These are phyloP conservation scores for Bagarius yarrelli DNA, from an alignment of 2,113 vertebrate species.

Conservation along the genomic window DNA sequence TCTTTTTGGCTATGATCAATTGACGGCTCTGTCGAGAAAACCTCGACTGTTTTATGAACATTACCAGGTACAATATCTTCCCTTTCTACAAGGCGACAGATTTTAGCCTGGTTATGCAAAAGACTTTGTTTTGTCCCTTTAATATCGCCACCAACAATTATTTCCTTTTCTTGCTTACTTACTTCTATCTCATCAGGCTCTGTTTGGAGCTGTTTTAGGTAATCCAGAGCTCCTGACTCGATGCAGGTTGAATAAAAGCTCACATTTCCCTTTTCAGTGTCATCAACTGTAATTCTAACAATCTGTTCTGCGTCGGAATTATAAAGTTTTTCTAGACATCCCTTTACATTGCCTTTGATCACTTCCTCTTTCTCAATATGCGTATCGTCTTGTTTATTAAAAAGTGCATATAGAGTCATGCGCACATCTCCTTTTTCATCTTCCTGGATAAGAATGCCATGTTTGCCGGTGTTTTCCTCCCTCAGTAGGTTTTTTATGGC, in stretches of 20 bases:
- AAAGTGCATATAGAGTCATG: constrained; percentile 89
- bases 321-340: constrained; percentile 74
- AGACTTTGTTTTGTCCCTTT: constrained; percentile 79
- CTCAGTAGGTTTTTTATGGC: constrained; percentile 80
- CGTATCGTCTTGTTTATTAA: constrained; percentile 74
- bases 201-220: constrained; percentile 79
- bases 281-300: constrained; percentile 74
- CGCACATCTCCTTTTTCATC: constrained; percentile 87
- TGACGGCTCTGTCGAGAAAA: constrained; percentile 79
- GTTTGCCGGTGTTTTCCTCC: constrained; percentile 69
- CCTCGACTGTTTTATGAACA: constrained; percentile 77
- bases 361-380: constrained; percentile 74
- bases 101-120: constrained; percentile 66
- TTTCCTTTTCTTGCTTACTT: constrained; percentile 66
- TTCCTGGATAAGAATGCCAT: constrained; percentile 88
- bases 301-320: constrained; percentile 66
- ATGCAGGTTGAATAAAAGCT: constrained; percentile 90
- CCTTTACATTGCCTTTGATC: constrained; percentile 78
- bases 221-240: constrained; percentile 85
- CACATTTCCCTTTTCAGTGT: constrained; percentile 84
- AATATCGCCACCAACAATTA: constrained; percentile 81
- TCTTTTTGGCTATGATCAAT: constrained; percentile 70
- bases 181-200: constrained; percentile 66
- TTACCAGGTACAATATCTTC: constrained; percentile 84
- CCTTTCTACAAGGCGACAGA: constrained; percentile 76